Evolutionary conservation across 1,140 invertebrate genomes (phyloP), one percentile per base, ranked within the genome.

Genomic region (Drosophila triauraria): DNA sequence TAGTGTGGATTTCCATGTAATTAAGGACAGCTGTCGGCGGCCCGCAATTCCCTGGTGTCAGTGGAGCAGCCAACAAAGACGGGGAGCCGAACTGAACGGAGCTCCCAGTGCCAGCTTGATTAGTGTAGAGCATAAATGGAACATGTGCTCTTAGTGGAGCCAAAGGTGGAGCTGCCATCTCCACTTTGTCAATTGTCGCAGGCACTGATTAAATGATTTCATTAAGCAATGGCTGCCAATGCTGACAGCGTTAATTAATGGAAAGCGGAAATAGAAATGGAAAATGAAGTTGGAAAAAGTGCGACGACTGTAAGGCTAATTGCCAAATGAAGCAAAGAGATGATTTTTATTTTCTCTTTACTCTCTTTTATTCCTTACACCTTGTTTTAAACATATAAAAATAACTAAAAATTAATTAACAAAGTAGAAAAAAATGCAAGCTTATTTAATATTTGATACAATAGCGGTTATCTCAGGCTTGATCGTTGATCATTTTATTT

Each of bases 21-120:
- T 88, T 87, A 87, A 88, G 80, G 70, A 80, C 72, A 88, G 75
- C 83, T 82, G 83, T 77, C 75, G 76, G 67, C 62, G 65, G 56
- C 63, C 70, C 61, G 35, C 76, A 74, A 82, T 58, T 75, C 82
- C 65, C 83, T 43, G 27, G 80, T 69, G 75, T 63, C 83, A 59
- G 65, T 63, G 40, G 67, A 59, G 46, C 38, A 50, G 35, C 20
- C 47, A n/a, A 30, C 5, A 12, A 25, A 40, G 43, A 27, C 5
- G 32, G 44, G 20, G 15, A 46, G 12, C 40, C 40, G 13, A 68
- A 46, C 30, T 27, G 25, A 17, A 40, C 12, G 20, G 43, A 59
- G 65, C 53, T 43, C 9, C n/a, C 58, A 58, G 40, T 65, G 63
- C 57, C 62, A 71, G 78, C 40, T 86, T 82, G 82, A 86, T 86